Base-by-base conservation (phyloP, 2,113 vertebrate species). In the Embiotoca jacksoni region DNA sequence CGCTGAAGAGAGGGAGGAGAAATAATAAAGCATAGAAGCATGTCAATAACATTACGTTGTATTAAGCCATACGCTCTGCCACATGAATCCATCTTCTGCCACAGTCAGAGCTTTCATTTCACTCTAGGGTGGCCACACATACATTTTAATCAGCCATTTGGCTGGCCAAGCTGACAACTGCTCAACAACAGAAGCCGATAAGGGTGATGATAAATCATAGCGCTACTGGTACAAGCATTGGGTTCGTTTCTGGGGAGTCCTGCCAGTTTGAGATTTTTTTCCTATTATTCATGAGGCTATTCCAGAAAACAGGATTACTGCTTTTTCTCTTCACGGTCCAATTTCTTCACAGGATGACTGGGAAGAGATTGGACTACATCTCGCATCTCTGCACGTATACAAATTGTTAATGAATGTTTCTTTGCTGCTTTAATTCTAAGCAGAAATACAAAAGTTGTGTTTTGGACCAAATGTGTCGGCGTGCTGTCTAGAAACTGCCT, bases 131-230 rank as follows among this genome's bases (percentile, higher is more conserved):
- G 85, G 86, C 86, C 92, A 88, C 89, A 92, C 91, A 92, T 92
- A 92, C 87, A 92, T 94, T 92, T 92, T 91, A 92, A 93, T 94
- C 92, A 94, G 89, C 84, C 88, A 76, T 92, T 90, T 92, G 89
- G 87, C 90, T 23, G 62, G 78, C 84, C 88, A 79, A 83, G 89
- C 87, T 88, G 91, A 90, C 90, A 91, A 90, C 80, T 70, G 66
- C 81, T 85, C 83, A 69, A 90, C 92, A 92, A 89, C 89, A 84
- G 83, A 65, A 60, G 84, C 88, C 85, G 89, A 93, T 93, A 91
- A 91, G 87, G 86, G 47, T 60, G 85, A 88, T 89, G 86, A 92
- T 90, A 89, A 90, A 92, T 92, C 90, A 85, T 79, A 60, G 58
- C 60, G 7, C 50, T 35, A 44, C 80, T 74, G 72, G 39, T 71